Conservation (phyloP, 2,797 vertebrate species). For the Neomorphus geoffroyi region DNA sequence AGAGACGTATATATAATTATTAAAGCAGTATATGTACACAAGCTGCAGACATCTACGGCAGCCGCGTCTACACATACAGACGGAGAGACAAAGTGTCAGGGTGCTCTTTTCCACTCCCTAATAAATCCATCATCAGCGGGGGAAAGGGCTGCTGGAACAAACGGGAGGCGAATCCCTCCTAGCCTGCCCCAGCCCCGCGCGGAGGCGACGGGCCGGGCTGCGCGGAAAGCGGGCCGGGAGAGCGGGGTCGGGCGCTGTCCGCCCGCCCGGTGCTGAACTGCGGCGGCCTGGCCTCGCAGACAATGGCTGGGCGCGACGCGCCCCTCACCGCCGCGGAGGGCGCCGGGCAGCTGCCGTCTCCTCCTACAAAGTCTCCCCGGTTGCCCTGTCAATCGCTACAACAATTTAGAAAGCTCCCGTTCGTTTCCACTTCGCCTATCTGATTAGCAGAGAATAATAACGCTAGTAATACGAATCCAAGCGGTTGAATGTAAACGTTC, state of each 20-base stretch:
- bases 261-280: conserved; percentile 51
- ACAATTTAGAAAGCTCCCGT: conserved; percentile 20
- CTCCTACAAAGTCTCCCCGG: background rate
- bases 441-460: conserved; percentile 24
- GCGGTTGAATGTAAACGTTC: conserved; percentile 28
- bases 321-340: background rate
- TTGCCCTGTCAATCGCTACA: background rate
- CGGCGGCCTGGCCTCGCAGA: background rate
- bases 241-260: background rate
- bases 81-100: background rate
- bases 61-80: background rate
- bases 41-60: background rate
- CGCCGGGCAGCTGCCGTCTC: background rate
- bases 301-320: conserved; percentile 4
- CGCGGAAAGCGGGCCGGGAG: background rate
- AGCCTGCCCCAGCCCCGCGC: no score
- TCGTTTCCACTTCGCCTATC: conserved; percentile 11
- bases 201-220: no score
- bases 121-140: background rate
- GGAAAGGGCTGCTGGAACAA: background rate
- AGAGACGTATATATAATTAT: background rate
- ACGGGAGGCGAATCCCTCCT: background rate
- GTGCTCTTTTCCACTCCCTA: background rate
- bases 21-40: background rate
- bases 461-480: background rate